Evolutionary conservation across 1,140 invertebrate species (phyloP), one percentile per base, ranked within the genome.

Genomic region (Leptonema lineaticorne): DNA sequence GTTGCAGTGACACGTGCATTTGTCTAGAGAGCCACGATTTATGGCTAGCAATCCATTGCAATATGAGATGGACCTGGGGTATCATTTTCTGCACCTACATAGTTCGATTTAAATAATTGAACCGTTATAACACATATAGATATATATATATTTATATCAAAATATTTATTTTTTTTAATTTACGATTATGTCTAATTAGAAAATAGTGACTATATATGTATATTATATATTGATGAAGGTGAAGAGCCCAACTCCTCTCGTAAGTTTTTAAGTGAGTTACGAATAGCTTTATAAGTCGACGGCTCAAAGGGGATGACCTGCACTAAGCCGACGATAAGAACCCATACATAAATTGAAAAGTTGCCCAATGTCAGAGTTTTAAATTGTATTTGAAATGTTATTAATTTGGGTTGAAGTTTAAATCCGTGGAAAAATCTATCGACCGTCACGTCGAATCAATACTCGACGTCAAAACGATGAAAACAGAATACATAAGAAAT

Each of bases 211-310:
- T 41, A 41, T 11, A 41, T 41, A 5, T 33, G 30, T 69, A 67
- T 70, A 59, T 70, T n/a, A 37, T 48, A 53, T 70, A 33, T 62
- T 63, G 50, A 30, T 29, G 56, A 60, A 62, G 63, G 69, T 59
- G 63, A 68, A 62, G 67, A 50, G 56, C 46, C 57, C 30, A 27
- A 30, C 53, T 16, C 45, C 46, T 69, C 62, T 28, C 50, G 64
- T 59, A 58, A 70, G 69, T 67, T 70, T 67, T 70, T 70, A 70
- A 67, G 69, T 70, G 69, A 70, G 65, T 70, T 70, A 70, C 63
- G 69, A 67, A 67, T 70, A 45, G 65, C 69, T 70, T 70, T 70
- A 70, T 64, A 67, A 70, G 58, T 70, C 69, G 63, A 68, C 37
- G 66, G 57, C 56, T 63, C 33, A 53, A 16, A 33, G 50, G 59